phyloP scores from a whole-genome alignment of 2,797 vertebrate genomes.

The Acipenser ruthenus region DNA sequence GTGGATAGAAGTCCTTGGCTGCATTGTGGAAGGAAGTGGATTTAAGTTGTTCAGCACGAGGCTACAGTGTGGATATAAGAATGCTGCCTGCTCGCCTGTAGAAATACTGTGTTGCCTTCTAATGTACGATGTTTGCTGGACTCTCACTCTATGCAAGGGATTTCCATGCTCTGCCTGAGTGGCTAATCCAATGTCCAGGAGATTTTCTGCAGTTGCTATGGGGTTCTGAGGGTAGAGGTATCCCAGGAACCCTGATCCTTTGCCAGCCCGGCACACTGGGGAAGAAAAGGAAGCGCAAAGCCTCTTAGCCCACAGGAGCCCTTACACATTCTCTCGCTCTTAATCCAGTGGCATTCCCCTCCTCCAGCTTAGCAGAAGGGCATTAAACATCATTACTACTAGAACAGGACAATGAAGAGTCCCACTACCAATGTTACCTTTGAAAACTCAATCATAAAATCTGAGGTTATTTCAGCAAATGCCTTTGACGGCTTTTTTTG shows the following conservation, averaged over 20 bases:
- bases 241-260: not conserved
- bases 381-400: too few species aligned
- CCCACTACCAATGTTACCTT: too few species aligned
- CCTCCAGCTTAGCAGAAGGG: too few species aligned
- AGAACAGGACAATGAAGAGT: too few species aligned
- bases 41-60: not conserved
- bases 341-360: not conserved
- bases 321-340: not conserved
- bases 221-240: not conserved
- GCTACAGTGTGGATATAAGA: not conserved
- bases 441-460: too few species aligned
- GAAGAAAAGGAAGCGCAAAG: constrained; percentile 6
- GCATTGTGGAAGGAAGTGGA: not conserved
- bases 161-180: not conserved
- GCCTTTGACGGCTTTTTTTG: too few species aligned
- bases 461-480: too few species aligned
- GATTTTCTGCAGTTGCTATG: constrained; percentile 1
- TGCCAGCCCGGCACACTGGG: not conserved
- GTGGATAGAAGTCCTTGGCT: not conserved
- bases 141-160: not conserved
- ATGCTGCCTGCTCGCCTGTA: not conserved
- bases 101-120: not conserved
- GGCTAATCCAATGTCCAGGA: not conserved
- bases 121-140: not conserved
- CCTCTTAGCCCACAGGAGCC: constrained; percentile 1